Evolutionary conservation across 2,797 vertebrate genomes (phyloP).

Genomic region (Cichlasoma orientale): DNA sequence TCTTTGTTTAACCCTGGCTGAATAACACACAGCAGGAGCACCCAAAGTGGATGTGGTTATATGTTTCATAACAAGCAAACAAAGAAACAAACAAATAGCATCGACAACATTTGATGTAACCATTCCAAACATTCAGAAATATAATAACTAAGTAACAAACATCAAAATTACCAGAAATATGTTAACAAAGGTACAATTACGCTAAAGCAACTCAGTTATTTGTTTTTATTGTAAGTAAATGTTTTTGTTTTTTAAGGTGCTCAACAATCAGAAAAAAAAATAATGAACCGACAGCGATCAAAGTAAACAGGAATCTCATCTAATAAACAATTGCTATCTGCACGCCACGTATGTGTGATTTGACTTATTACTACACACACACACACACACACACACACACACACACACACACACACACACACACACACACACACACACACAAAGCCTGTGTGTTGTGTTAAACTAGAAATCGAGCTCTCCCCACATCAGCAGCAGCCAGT

Average conservation of each 20-base stretch:
- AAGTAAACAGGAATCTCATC: too few relatives aligned
- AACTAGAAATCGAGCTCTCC: neutral
- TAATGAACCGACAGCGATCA: too few relatives aligned
- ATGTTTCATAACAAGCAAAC: neutral
- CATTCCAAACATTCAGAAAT: neutral
- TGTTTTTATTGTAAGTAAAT: neutral
- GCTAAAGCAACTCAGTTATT: neutral
- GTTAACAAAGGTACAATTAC: neutral
- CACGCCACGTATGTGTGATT: neutral
- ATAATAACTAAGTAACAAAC: neutral
- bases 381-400: too few relatives aligned
- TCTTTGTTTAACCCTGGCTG: neutral
- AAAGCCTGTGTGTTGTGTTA: neutral
- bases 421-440: neutral
- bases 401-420: neutral
- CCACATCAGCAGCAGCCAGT: neutral
- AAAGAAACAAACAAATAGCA: too few relatives aligned
- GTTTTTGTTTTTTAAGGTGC: neutral
- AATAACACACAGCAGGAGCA: neutral
- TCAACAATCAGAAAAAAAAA: neutral
- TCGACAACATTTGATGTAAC: neutral
- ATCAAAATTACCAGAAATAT: neutral
- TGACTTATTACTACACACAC: neutral
- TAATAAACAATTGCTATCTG: neutral
- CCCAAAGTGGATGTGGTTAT: neutral